Base-by-base conservation (phyloP, 2,888 invertebrate species). In the Ophion ellenae region DNA sequence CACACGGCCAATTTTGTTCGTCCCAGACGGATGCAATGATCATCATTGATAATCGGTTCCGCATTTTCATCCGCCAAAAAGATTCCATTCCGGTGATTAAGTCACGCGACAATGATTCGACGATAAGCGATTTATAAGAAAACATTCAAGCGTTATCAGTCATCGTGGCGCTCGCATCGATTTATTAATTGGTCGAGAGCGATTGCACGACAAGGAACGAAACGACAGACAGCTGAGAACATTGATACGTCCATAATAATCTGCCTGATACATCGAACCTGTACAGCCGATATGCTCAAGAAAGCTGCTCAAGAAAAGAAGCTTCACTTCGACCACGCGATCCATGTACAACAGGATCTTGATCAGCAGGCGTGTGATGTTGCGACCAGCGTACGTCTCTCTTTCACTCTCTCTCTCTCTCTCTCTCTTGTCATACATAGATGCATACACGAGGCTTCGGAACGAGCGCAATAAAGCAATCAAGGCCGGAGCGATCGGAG, bases 401-500 rank as follows among this genome's bases (percentile, higher is more conserved):
- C 28, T 24, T 70, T 47, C 64, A 74, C 57, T 53, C 45, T n/a
- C n/a, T n/a, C n/a, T n/a, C n/a, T n/a, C 57, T 69, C n/a, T 64
- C 57, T 45, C 47, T 66, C 73, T 64, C 64, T 57, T 36, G 61
- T 14, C 40, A 59, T 45, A 45, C 11, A 74, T 59, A 24, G 10
- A 69, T 61, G 45, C 53, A 63, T 66, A 45, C 57, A 17, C 75
- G 79, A 80, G 59, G 66, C 32, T 81, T 64, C 74, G 32, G 14
- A 80, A 74, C 69, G 73, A 80, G 80, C 77, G 77, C 45, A 80
- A 75, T 82, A 77, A 81, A 81, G 76, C 73, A 64, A 86, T 81
- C 83, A 86, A 86, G 86, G 83, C 63, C 80, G 32, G 70, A 45
- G 67, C 20, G 85, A 76, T 70, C 83, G 57, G 57, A 64, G 45